A percentile compares a stretch with the other conserved stretches of the same genome.
phyloP scores from a whole-genome alignment of 2,113 vertebrate genomes.

The Apistogramma diplotaenia region DNA sequence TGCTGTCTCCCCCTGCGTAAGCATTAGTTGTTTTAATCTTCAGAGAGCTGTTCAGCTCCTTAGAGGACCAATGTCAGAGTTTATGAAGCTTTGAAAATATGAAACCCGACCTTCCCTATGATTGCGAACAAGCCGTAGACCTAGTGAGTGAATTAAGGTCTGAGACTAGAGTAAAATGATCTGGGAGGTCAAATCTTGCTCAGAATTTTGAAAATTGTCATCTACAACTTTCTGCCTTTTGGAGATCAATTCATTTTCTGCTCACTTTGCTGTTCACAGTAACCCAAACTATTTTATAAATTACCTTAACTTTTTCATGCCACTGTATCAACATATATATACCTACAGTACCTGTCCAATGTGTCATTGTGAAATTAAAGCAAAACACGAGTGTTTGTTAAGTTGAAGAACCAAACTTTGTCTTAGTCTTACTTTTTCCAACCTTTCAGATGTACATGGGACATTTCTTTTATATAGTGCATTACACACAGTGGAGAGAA shows the following conservation, averaged over 20 bases:
- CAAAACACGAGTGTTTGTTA: slow-evolving; percentile 71
- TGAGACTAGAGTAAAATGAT: not conserved
- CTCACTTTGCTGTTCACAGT: not conserved
- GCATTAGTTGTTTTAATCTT: not conserved
- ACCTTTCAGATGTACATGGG: not conserved
- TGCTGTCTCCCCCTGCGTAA: not conserved
- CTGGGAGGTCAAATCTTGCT: not conserved
- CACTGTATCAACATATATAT: slow-evolving; percentile 15
- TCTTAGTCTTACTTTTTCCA: not conserved
- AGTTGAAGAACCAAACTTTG: slow-evolving; percentile 33
- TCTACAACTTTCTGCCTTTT: not conserved
- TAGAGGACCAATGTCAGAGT: not conserved
- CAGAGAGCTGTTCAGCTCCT: not conserved
- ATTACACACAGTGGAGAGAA: not conserved
- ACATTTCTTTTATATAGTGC: not conserved
- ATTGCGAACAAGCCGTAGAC: not conserved
- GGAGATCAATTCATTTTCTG: not conserved
- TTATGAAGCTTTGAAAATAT: not conserved
- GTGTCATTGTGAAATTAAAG: slow-evolving; percentile 76
- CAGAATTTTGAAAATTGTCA: not conserved
- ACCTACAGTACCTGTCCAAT: slow-evolving; percentile 64
- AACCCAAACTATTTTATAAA: not conserved
- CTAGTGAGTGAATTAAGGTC: not conserved
- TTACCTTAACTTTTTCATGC: not conserved
- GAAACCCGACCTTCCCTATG: not conserved